Percentiles rank a stretch among this genome's conserved stretches.
Conservation (phyloP, 2,797 vertebrate genomes). For the Enteromius trimaculatus region DNA sequence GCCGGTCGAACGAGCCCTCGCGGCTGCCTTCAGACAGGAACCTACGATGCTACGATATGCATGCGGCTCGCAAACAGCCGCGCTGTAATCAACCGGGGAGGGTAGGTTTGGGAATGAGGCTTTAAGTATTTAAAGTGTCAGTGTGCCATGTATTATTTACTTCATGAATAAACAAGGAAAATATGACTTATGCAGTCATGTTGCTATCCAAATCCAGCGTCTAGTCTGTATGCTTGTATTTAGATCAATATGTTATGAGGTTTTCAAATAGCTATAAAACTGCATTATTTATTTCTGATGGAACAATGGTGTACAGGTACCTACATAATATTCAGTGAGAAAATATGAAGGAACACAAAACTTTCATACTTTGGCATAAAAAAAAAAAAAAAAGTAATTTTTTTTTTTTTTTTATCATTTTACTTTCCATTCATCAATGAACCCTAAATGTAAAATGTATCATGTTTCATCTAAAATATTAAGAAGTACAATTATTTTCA, state of each 20-base stretch:
- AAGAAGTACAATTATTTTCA: background rate
- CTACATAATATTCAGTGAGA: background rate
- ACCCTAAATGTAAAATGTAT: background rate
- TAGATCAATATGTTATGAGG: constrained; percentile 45
- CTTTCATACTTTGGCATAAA: background rate
- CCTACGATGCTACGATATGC: constrained; percentile 38
- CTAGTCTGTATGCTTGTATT: constrained; percentile 30
- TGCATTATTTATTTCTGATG: constrained; percentile 32
- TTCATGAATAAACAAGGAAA: constrained; percentile 70
- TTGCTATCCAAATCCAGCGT: constrained; percentile 35
- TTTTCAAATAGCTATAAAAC: constrained; percentile 22
- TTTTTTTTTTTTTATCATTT: too few relatives aligned
- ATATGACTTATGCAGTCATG: constrained; percentile 49
- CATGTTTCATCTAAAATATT: background rate
- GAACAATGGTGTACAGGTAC: constrained; percentile 31
- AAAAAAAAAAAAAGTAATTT: too few relatives aligned
- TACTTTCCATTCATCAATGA: background rate
- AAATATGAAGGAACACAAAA: constrained; percentile 21
- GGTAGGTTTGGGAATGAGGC: constrained; percentile 45
- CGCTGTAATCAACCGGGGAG: constrained; percentile 48
- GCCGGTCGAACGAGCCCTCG: constrained; percentile 51
- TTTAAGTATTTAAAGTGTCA: constrained; percentile 71
- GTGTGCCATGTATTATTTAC: constrained; percentile 76
- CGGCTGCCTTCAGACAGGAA: constrained; percentile 30
- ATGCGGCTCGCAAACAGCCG: constrained; percentile 21